Evolutionary conservation across 2,113 vertebrate species (phyloP).

Genomic region (Struthio camelus): DNA sequence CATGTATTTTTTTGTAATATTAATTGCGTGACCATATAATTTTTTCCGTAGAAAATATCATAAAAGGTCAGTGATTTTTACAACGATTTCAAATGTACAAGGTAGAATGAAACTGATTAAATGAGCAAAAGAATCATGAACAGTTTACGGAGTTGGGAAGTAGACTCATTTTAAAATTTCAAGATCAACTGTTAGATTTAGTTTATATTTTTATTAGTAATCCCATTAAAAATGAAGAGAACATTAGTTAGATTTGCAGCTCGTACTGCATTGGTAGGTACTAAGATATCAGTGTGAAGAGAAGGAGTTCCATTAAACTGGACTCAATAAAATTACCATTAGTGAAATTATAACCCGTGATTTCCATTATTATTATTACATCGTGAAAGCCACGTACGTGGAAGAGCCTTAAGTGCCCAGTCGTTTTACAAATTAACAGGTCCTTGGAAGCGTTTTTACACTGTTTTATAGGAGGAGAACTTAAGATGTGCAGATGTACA

Average conservation of each 20-base stretch:
- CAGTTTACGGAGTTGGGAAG: background rate
- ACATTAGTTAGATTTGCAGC: background rate
- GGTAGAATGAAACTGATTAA: background rate
- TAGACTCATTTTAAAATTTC: background rate
- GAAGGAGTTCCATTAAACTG: background rate
- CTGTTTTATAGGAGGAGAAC: background rate
- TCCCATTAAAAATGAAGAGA: background rate
- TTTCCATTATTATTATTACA: background rate
- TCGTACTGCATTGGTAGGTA: background rate
- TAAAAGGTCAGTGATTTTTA: background rate
- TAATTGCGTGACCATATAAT: background rate
- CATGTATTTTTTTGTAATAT: background rate
- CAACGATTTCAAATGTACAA: background rate
- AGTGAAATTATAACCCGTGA: background rate
- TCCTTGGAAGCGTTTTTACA: background rate
- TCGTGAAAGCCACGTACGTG: background rate
- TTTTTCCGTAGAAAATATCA: background rate
- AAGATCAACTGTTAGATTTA: background rate
- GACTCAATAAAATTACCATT: background rate
- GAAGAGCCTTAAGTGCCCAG: background rate
- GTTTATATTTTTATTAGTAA: background rate
- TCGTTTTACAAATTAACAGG: background rate
- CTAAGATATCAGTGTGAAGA: background rate
- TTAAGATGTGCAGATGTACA: background rate
- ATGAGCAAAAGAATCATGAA: background rate